Evolutionary conservation across 1,140 invertebrate genomes (phyloP).

Genomic region (Halotydeus destructor): DNA sequence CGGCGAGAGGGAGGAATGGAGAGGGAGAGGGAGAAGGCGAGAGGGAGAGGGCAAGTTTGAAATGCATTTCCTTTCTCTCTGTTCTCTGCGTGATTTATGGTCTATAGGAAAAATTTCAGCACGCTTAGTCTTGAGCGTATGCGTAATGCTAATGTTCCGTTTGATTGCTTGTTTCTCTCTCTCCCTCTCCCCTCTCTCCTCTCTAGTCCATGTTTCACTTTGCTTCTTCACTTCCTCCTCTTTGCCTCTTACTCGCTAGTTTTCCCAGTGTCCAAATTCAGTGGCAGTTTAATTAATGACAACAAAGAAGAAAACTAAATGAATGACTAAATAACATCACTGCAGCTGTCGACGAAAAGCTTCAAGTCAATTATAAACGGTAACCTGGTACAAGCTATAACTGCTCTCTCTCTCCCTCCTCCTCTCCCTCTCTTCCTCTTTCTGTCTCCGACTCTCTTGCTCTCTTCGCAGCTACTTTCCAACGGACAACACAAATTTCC

Average conservation of each 20-base stretch:
- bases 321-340: too few species aligned
- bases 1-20: too few species aligned
- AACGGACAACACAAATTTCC: background rate
- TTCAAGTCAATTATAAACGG: too few species aligned
- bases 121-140: background rate
- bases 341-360: too few species aligned
- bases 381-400: too few species aligned
- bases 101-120: background rate
- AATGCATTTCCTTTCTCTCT: background rate
- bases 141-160: background rate
- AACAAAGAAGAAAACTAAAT: too few species aligned
- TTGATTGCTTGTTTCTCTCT: background rate
- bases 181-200: background rate
- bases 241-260: too few species aligned
- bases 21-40: background rate
- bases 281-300: too few species aligned
- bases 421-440: constrained; percentile 1
- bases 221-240: too few species aligned
- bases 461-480: too few species aligned
- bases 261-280: too few species aligned
- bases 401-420: background rate
- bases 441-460: background rate
- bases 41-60: background rate
- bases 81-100: background rate
- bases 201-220: too few species aligned